Evolutionary conservation across 2,113 vertebrate species (phyloP).

Genomic region (Promerops cafer): DNA sequence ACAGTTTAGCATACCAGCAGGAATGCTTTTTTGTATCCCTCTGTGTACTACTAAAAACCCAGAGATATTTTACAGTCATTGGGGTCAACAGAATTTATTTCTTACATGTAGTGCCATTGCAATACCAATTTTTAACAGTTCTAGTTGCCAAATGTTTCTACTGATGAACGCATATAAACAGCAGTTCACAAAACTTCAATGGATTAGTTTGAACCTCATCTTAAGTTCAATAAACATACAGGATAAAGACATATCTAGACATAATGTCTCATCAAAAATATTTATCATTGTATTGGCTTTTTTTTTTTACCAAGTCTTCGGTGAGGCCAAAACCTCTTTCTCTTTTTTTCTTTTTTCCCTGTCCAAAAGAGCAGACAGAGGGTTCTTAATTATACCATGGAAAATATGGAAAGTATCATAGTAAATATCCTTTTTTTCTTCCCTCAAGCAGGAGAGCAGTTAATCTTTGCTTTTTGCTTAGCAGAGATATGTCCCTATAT

Average conservation of each 20-base stretch:
- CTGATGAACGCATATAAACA: not conserved
- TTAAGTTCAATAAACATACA: not conserved
- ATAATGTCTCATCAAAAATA: conserved; percentile 17
- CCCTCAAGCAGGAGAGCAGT: not conserved
- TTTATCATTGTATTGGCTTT: not conserved
- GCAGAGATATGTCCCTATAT: not conserved
- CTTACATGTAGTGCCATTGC: not conserved
- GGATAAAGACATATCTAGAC: not conserved
- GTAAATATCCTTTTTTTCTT: not conserved
- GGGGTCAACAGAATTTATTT: not conserved
- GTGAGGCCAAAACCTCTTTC: not conserved
- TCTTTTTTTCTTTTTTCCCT: not conserved
- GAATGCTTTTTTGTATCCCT: not conserved
- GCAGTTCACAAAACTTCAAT: not conserved
- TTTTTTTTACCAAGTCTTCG: not conserved
- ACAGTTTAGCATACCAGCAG: not conserved
- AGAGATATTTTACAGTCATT: not conserved
- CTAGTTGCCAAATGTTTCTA: not conserved
- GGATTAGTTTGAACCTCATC: not conserved
- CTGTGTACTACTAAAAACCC: not conserved
- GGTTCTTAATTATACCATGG: not conserved
- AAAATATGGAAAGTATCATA: not conserved
- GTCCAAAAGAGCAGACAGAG: not conserved
- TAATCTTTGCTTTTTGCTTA: not conserved
- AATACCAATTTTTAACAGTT: not conserved